These are phyloP conservation scores for Atopsyche davidsoni DNA, from an alignment of 1,140 invertebrate genomes.

Conservation along the genomic window DNA sequence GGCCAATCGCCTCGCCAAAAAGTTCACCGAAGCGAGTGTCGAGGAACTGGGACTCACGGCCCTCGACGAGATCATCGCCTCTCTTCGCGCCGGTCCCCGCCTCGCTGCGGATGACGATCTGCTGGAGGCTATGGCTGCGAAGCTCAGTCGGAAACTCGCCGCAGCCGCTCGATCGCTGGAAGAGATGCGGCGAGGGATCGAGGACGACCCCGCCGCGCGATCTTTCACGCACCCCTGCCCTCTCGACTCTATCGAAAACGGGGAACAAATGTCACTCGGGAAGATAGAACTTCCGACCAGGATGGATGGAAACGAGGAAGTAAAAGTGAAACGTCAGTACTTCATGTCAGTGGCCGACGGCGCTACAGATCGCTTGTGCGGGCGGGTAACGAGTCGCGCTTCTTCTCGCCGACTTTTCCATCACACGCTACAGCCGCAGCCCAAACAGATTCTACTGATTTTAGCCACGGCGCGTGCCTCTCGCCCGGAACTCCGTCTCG, in stretches of 20 bases:
- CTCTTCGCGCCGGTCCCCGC: background rate
- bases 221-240: slow-evolving; percentile 47
- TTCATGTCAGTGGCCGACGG: slow-evolving; percentile 43
- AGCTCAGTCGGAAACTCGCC: slow-evolving; percentile 15
- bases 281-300: slow-evolving; percentile 34
- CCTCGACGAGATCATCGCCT: slow-evolving; percentile 10
- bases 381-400: slow-evolving; percentile 36
- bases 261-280: slow-evolving; percentile 34
- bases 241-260: slow-evolving; percentile 44
- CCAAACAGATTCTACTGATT: slow-evolving; percentile 41
- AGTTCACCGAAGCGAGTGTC: background rate
- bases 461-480: slow-evolving; percentile 36
- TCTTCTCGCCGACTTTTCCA: slow-evolving; percentile 44
- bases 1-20: slow-evolving; percentile 1
- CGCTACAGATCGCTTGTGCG: slow-evolving; percentile 44
- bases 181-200: slow-evolving; percentile 7
- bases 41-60: slow-evolving; percentile 22
- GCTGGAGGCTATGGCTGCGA: slow-evolving; percentile 8
- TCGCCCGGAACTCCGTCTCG: slow-evolving; percentile 38
- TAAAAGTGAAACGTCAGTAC: slow-evolving; percentile 46
- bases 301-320: slow-evolving; percentile 39
- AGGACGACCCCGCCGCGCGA: slow-evolving; percentile 24
- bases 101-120: slow-evolving; percentile 15
- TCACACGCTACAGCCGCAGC: slow-evolving; percentile 40
- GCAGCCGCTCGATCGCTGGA: slow-evolving; percentile 5